Percentiles rank a stretch among this genome's conserved stretches.
Evolutionary conservation across 2,888 invertebrate genomes (phyloP).

Genomic region (Platycheirus rosarum): DNA sequence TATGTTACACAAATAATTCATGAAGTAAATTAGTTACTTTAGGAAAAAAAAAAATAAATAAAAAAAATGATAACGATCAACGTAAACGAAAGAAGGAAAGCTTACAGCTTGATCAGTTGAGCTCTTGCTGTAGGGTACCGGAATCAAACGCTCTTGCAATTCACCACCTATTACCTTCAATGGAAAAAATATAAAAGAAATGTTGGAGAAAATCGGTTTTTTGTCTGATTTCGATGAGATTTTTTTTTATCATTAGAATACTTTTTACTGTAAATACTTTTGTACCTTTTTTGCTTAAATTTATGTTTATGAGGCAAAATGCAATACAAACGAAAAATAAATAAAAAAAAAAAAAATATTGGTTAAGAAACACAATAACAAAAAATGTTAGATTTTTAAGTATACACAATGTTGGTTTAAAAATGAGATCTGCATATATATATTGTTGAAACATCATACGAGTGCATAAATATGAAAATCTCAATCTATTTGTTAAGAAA

Average conservation of each 20-base stretch:
- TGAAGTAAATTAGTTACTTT: constrained; percentile 51
- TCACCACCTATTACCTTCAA: constrained; percentile 99
- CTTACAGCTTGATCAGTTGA: constrained; percentile 99
- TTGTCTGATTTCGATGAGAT: constrained; percentile 70
- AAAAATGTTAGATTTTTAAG: constrained; percentile 23
- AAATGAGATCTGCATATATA: constrained; percentile 32
- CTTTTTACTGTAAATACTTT: constrained; percentile 64
- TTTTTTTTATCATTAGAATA: constrained; percentile 61
- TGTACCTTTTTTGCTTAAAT: constrained; percentile 60
- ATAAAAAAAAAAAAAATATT: constrained; percentile 10
- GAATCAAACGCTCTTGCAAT: constrained; percentile 99
- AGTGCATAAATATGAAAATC: constrained; percentile 15
- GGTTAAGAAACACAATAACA: constrained; percentile 40
- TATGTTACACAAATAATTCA: constrained; percentile 48
- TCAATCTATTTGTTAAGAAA: constrained; percentile 21
- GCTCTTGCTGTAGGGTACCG: constrained; percentile 99
- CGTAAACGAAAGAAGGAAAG: constrained; percentile 81
- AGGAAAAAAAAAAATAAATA: constrained; percentile 79
- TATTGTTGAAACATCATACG: constrained; percentile 20
- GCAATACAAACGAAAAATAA: constrained; percentile 54
- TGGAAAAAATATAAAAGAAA: constrained; percentile 86
- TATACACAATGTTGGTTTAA: constrained; percentile 16
- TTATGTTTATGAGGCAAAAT: constrained; percentile 53
- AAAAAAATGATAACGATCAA: constrained; percentile 74
- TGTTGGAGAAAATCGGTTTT: constrained; percentile 78